Evolutionary conservation across 2,113 vertebrate species (phyloP).

Genomic region (Amblyornis subalaris): DNA sequence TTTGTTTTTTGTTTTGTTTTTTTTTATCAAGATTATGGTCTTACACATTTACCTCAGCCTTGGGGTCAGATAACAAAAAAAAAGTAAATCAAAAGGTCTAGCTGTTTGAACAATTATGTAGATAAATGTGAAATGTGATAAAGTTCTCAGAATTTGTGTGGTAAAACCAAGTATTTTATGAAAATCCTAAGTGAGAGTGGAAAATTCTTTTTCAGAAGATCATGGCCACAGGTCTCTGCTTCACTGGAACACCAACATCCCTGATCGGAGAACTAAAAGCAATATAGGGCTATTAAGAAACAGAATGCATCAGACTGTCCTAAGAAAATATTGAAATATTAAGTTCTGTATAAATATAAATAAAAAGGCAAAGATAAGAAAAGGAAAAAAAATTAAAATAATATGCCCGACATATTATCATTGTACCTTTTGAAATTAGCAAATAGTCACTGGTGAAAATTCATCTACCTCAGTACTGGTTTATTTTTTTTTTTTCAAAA

Average conservation of each 20-base stretch:
- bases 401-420: neutral
- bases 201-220: neutral
- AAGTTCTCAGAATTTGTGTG: neutral
- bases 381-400: neutral
- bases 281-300: neutral
- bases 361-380: neutral
- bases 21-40: neutral
- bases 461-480: neutral
- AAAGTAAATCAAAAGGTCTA: neutral
- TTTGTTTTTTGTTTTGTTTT: neutral
- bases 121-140: neutral
- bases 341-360: neutral
- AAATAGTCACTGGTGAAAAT: neutral
- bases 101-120: neutral
- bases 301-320: neutral
- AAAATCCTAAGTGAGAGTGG: neutral
- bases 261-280: neutral
- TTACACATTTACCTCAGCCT: neutral
- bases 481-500: neutral
- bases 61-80: neutral
- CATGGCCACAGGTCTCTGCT: neutral
- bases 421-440: neutral
- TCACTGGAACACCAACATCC: neutral
- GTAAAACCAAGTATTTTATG: neutral
- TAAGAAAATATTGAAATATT: neutral